Conservation (phyloP, 2,888 invertebrate species). For the Gandaritis pyraliata region DNA sequence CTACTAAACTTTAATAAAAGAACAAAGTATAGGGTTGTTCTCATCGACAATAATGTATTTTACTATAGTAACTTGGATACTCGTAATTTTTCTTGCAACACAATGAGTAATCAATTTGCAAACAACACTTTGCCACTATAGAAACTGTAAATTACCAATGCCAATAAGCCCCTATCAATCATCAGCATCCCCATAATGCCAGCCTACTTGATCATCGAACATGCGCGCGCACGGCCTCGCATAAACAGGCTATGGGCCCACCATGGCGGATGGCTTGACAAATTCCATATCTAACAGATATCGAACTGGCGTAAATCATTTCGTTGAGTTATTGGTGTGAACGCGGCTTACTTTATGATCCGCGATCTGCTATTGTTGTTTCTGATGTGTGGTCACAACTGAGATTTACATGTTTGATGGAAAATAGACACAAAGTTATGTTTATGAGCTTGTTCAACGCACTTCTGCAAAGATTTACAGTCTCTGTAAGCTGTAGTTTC, state of each 20-base stretch:
- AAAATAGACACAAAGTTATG: conserved; percentile 11
- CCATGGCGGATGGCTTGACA: conserved; percentile 66
- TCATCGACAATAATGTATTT: too few species aligned
- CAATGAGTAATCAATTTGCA: not conserved
- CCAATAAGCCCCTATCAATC: conserved; percentile 32
- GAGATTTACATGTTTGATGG: conserved; percentile 29
- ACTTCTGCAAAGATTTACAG: too few species aligned
- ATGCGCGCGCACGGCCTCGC: conserved; percentile 57
- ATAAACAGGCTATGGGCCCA: conserved; percentile 69
- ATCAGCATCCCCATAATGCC: conserved; percentile 10
- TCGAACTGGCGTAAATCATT: conserved; percentile 75
- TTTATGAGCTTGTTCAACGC: not conserved
- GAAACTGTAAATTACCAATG: conserved; percentile 7
- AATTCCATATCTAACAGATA: conserved; percentile 79
- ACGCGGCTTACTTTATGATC: conserved; percentile 44
- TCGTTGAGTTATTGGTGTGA: conserved; percentile 47
- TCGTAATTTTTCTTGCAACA: too few species aligned
- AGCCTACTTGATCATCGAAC: conserved; percentile 22
- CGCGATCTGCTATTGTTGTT: conserved; percentile 40
- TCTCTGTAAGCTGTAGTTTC: too few species aligned
- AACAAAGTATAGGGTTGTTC: too few species aligned
- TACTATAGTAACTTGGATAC: too few species aligned
- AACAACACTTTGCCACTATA: conserved; percentile 2
- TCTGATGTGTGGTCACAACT: conserved; percentile 29
- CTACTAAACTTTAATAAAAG: too few species aligned